Percentiles rank a stretch among this genome's conserved stretches.
Conservation (phyloP, 1,140 invertebrate genomes). For the Orchestia grillus region DNA sequence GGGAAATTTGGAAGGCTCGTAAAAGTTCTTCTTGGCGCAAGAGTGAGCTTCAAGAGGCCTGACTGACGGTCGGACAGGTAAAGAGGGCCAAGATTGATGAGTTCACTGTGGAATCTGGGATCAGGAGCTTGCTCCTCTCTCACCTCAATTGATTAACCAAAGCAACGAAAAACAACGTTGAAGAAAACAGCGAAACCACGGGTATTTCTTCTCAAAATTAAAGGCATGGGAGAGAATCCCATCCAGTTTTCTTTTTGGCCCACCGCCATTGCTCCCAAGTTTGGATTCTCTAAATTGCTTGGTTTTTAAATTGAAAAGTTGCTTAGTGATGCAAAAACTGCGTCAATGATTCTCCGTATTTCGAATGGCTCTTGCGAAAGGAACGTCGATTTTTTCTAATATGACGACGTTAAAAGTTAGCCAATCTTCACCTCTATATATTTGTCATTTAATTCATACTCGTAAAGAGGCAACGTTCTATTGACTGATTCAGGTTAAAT, state of each 20-base stretch:
- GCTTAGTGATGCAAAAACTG: background rate
- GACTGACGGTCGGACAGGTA: slow-evolving; percentile 25
- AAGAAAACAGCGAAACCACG: background rate
- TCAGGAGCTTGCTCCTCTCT: slow-evolving; percentile 12
- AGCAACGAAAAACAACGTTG: background rate
- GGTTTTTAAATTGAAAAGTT: background rate
- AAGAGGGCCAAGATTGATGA: slow-evolving; percentile 38
- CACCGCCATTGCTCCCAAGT: background rate
- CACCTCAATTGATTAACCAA: slow-evolving; percentile 31
- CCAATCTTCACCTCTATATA: background rate
- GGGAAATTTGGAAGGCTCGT: background rate
- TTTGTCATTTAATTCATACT: too few relatives aligned
- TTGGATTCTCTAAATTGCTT: background rate
- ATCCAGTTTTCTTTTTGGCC: background rate
- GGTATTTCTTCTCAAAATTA: background rate
- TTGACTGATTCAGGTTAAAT: too few relatives aligned
- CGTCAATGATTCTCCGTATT: background rate
- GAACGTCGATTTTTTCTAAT: background rate
- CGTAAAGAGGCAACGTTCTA: too few relatives aligned
- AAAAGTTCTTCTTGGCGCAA: slow-evolving; percentile 3
- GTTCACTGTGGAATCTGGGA: slow-evolving; percentile 1
- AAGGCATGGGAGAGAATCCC: background rate
- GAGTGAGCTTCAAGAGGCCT: slow-evolving; percentile 14
- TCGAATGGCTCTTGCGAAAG: background rate
- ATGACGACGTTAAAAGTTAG: background rate